These are phyloP conservation scores for Latheticus oryzae DNA, from an alignment of 2,888 invertebrate genomes.

Conservation along the genomic window DNA sequence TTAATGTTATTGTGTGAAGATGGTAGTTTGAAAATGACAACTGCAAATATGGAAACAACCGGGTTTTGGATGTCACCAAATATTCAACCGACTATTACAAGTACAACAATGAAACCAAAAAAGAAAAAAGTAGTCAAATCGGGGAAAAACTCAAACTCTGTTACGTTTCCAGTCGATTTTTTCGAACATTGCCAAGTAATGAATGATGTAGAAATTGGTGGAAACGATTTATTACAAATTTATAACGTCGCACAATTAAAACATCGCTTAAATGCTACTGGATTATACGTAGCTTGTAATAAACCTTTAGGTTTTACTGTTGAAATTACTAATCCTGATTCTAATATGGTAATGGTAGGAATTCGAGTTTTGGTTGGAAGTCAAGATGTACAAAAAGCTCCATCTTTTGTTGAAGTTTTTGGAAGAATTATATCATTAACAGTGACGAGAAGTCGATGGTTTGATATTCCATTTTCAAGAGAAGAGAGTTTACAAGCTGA, in stretches of 20 bases:
- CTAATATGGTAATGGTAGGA: constrained; percentile 85
- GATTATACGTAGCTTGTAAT: constrained; percentile 93
- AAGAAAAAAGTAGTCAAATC: constrained; percentile 73
- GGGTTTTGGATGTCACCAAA: constrained; percentile 77
- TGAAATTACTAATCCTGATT: constrained; percentile 88
- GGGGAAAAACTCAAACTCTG: constrained; percentile 73
- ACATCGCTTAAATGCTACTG: constrained; percentile 88
- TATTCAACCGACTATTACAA: constrained; percentile 69
- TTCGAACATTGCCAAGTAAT: constrained; percentile 94
- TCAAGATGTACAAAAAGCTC: constrained; percentile 82
- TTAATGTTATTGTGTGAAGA: constrained; percentile 95
- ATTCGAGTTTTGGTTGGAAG: constrained; percentile 84
- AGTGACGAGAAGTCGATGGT: constrained; percentile 85
- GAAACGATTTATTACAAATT: constrained; percentile 93
- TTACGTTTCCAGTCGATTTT: constrained; percentile 94
- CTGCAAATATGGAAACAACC: constrained; percentile 87
- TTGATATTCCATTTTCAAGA: constrained; percentile 92
- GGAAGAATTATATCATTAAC: constrained; percentile 56
- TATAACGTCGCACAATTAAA: constrained; percentile 95
- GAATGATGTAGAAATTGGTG: constrained; percentile 94
- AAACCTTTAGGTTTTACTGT: constrained; percentile 90
- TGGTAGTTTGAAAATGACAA: constrained; percentile 94
- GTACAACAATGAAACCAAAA: constrained; percentile 63
- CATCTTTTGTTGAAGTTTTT: constrained; percentile 76
- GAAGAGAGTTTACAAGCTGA: constrained; percentile 94